phyloP scores from a whole-genome alignment of 2,888 invertebrate genomes.

The Conchocele bisecta region DNA sequence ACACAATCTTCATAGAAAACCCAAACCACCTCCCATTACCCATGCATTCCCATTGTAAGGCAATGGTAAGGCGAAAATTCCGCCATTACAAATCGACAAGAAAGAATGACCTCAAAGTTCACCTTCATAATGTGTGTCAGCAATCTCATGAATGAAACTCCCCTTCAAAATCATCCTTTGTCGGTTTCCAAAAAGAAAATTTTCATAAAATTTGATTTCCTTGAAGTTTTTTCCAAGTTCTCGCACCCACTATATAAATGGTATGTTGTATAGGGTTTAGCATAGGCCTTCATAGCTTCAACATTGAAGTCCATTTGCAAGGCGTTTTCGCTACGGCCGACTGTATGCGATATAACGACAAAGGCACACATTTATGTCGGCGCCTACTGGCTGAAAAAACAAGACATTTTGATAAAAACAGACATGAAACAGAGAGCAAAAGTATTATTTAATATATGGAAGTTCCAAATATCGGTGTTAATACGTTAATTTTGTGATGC shows the following conservation, averaged over 20 bases:
- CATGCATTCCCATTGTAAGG: slow-evolving; percentile 24
- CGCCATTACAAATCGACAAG: slow-evolving; percentile 68
- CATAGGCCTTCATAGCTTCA: slow-evolving; percentile 52
- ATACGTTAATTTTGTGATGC: no score
- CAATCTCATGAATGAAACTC: slow-evolving; percentile 79
- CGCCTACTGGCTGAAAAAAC: no score
- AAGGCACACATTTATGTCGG: no score
- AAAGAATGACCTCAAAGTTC: slow-evolving; percentile 78
- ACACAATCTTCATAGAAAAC: not conserved
- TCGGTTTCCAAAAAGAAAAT: slow-evolving; percentile 33
- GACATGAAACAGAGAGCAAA: no score
- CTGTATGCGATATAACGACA: slow-evolving; percentile 42
- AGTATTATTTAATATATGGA: no score
- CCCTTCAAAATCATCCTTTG: slow-evolving; percentile 71
- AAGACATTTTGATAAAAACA: no score
- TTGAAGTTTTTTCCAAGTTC: slow-evolving; percentile 54
- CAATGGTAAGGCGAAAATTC: slow-evolving; percentile 50
- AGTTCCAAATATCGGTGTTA: no score
- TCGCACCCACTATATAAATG: slow-evolving; percentile 58
- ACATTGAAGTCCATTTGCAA: slow-evolving; percentile 47
- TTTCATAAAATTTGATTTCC: slow-evolving; percentile 36
- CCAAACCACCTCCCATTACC: not conserved
- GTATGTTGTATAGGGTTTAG: slow-evolving; percentile 67
- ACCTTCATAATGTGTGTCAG: slow-evolving; percentile 72
- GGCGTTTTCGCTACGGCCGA: slow-evolving; percentile 57